A percentile compares a stretch with the other conserved stretches of the same genome.
These are phyloP conservation scores for Xiphophorus couchianus DNA, from an alignment of 2,113 vertebrate species.

Conservation along the genomic window DNA sequence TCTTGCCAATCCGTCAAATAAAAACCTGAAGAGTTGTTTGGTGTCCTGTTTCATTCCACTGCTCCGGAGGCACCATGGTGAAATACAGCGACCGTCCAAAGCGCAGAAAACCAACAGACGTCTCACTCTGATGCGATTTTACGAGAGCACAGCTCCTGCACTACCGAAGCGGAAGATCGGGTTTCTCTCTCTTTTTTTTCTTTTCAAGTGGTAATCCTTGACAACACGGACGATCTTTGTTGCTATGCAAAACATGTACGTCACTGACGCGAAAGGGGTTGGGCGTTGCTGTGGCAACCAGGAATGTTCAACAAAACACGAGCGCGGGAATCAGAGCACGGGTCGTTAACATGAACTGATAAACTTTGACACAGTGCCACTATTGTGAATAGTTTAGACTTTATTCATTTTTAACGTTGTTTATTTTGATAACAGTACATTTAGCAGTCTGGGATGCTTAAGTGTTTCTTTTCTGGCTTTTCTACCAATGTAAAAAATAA, in stretches of 20 bases:
- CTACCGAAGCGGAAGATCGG: background rate
- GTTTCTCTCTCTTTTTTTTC: background rate
- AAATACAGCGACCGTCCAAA: background rate
- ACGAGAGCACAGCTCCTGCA: background rate
- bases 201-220: background rate
- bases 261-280: slow-evolving; percentile 76
- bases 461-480: background rate
- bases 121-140: slow-evolving; percentile 32
- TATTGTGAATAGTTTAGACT: background rate
- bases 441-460: background rate
- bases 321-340: slow-evolving; percentile 48
- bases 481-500: background rate
- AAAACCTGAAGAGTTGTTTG: slow-evolving; percentile 7
- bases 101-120: slow-evolving; percentile 12
- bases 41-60: slow-evolving; percentile 46
- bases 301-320: slow-evolving; percentile 78
- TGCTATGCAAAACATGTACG: slow-evolving; percentile 55
- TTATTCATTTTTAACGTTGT: background rate
- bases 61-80: slow-evolving; percentile 11
- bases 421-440: background rate
- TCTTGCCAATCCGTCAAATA: slow-evolving; percentile 51
- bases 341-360: slow-evolving; percentile 19
- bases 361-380: slow-evolving; percentile 35
- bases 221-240: slow-evolving; percentile 44
- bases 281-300: slow-evolving; percentile 76